Conservation (phyloP, 2,888 invertebrate species). For the Blera fallax region DNA sequence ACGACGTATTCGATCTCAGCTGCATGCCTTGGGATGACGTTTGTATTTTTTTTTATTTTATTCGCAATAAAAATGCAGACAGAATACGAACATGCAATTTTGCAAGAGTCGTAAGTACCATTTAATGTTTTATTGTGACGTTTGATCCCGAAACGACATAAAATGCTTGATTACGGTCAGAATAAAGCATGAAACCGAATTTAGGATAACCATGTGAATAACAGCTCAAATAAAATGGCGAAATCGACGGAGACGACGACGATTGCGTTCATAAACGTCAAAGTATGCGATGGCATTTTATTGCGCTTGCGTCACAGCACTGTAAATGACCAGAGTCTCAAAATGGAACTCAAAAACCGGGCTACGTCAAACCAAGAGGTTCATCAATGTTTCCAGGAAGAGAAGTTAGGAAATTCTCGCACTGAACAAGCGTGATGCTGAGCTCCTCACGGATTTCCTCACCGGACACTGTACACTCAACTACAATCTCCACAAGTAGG, state of each 20-base stretch:
- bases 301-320: neutral
- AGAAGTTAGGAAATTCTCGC: no score
- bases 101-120: neutral
- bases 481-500: no score
- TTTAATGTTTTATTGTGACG: neutral
- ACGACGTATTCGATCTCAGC: neutral
- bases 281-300: conserved; percentile 4
- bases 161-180: neutral
- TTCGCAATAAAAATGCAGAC: neutral
- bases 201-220: neutral
- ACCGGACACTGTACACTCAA: no score
- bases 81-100: neutral
- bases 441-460: no score
- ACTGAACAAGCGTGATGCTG: no score
- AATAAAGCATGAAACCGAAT: neutral
- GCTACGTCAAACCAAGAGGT: no score
- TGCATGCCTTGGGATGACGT: neutral
- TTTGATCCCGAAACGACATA: conserved; percentile 1
- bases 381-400: no score
- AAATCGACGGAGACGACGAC: neutral
- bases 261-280: conserved; percentile 3
- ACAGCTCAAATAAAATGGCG: neutral
- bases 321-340: neutral
- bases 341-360: no score
- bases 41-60: neutral